Base-by-base conservation (phyloP, 2,888 invertebrate species). In the Iselma pallidipennis region DNA sequence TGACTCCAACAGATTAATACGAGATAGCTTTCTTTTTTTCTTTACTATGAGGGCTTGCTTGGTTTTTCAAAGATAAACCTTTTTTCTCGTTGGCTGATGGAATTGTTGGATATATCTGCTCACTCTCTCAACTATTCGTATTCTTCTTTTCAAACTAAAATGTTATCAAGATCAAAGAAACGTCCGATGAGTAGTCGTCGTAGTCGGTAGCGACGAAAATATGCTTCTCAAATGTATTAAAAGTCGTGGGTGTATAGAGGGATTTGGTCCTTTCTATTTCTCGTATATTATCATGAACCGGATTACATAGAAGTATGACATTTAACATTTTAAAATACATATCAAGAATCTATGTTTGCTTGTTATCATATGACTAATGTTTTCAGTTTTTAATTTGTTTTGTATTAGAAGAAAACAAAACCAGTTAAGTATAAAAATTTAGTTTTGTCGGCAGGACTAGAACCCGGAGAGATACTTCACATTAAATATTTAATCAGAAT, bases 91-190 rank as follows among this genome's bases (percentile, higher is more conserved):
- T 37, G 37, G 6, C 19, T 16, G 16, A 37, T 33, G 2, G 33
- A 33, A 33, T 33, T 9, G 33, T n/a, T 31, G n/a, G 31, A 14
- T 37, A 14, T 37, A 37, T 26, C 26, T 26, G 14, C 16, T 10
- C 50, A 4, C 6, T 50, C 21, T 3, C 21, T 21, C 4, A 33
- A 33, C 33, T 6, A 19, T 50, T 28, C 50, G 29, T 29, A 28
- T 28, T 10, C 50, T 26, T 29, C 21, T 25, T 23, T 49, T 19
- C 25, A 49, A 49, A 25, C n/a, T 14, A 14, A 4, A 21, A 37
- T 49, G 42, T 63, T 63, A 63, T 66, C 63, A 61, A 65, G 66
- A 66, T 66, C 63, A 61, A 63, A 66, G 63, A 53, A 52, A 51
- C 29, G 55, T 57, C 52, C 23, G 59, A 57, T 52, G 56, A 45